Base-by-base conservation (phyloP, 2,113 vertebrate species). In the Sciurus niger region DNA sequence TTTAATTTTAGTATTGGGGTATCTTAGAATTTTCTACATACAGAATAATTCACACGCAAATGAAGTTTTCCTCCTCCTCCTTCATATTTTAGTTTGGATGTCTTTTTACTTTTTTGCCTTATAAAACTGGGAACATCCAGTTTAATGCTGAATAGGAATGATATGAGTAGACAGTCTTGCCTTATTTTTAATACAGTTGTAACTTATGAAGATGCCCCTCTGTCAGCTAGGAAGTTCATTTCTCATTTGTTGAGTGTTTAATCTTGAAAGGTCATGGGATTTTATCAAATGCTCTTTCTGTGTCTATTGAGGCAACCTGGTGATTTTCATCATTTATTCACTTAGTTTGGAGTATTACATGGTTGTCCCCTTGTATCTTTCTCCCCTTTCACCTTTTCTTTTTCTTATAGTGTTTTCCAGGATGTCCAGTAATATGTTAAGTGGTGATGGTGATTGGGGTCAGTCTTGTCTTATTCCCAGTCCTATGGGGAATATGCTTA, bases 171-270 rank as follows among this genome's bases (percentile, higher is more conserved):
- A 72, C 13, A 82, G 68, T 16, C 55, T 86, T 77, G 20, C 8
- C 7, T 77, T 43, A 8, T 89, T 90, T 6, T 20, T 65, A 73
- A 58, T 73, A 5, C 82, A 84, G 80, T 30, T 63, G 1, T 85
- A 87, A 78, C 17, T 58, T 87, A 58, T 8, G 83, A 32, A 86
- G 25, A 67, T 83, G 40, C 11, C 74, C 16, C 76, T 93, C 73
- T 83, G 17, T 87, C 22, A 87, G 46, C 46, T 72, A 86, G 58
- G 7, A 92, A 90, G 25, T 84, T 90, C n/a, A 67, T 89, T 93
- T 83, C 53, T 87, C 68, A 90, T 65, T 85, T 94, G 32, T 87
- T 97, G 48, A 79, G 37, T n/a, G 16, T 30, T 70, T 63, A 88
- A 72, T 87, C 28, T 72, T 79, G 32, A 74, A 65, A 74, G 32